Conservation (phyloP, 2,797 vertebrate genomes). For the Sebastes steindachneri region DNA sequence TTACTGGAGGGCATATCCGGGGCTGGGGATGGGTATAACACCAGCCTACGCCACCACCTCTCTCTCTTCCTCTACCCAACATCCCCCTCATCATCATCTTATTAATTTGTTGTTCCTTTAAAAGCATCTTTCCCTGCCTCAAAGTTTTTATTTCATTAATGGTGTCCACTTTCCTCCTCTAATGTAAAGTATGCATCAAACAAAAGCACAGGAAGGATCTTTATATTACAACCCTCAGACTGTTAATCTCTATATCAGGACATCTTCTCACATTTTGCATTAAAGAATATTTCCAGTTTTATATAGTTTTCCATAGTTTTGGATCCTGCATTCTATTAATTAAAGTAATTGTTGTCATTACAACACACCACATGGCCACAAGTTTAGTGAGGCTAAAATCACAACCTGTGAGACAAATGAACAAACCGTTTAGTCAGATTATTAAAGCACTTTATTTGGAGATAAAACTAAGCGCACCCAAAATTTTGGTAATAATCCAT, state of each 20-base stretch:
- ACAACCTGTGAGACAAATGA: neutral
- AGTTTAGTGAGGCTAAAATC: neutral
- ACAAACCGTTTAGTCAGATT: neutral
- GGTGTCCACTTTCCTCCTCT: neutral
- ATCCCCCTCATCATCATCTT: neutral
- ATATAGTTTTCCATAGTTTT: neutral
- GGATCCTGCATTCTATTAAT: neutral
- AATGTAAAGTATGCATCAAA: neutral
- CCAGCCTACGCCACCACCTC: slow-evolving; percentile 33
- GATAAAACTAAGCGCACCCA: neutral
- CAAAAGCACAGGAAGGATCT: neutral
- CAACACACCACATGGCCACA: neutral
- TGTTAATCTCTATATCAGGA: neutral
- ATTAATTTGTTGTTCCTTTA: slow-evolving; percentile 33
- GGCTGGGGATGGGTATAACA: slow-evolving; percentile 86
- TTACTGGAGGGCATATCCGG: slow-evolving; percentile 90
- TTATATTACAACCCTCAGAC: neutral
- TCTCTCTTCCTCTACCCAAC: neutral
- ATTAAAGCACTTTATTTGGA: neutral
- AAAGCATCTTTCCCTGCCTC: neutral
- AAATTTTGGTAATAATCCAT: neutral
- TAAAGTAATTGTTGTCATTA: neutral
- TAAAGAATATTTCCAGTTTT: neutral
- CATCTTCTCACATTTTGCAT: neutral
- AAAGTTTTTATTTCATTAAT: slow-evolving; percentile 31